Conservation (phyloP, 2,113 vertebrate genomes). For the Pterocles orientalis region DNA sequence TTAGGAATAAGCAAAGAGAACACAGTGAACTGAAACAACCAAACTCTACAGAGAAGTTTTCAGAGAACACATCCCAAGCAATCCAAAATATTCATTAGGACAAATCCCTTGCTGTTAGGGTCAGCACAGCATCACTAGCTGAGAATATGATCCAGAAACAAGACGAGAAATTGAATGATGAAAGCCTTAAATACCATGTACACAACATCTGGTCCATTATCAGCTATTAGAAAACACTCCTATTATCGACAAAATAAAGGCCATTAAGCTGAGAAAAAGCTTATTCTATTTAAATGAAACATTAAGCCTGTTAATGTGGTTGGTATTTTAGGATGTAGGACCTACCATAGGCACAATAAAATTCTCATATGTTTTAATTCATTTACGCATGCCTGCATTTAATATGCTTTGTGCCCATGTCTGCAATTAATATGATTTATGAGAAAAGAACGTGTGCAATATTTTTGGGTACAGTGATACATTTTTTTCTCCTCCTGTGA, state of each 20-base stretch:
- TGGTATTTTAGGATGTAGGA: conserved; percentile 48
- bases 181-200: not conserved
- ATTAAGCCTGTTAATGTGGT: not conserved
- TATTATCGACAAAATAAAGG: conserved; percentile 38
- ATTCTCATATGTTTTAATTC: conserved; percentile 84
- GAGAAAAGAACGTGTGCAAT: conserved; percentile 75
- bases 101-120: not conserved
- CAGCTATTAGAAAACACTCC: not conserved
- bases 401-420: conserved; percentile 76
- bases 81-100: not conserved
- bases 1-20: not conserved
- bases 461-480: conserved; percentile 51
- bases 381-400: conserved; percentile 82
- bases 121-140: not conserved
- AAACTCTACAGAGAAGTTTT: not conserved
- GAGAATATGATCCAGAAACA: not conserved
- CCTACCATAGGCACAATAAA: conserved; percentile 70
- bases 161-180: not conserved
- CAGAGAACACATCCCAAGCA: not conserved
- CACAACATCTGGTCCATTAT: not conserved
- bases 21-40: not conserved
- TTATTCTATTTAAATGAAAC: conserved; percentile 48
- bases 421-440: conserved; percentile 83
- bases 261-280: conserved; percentile 1
- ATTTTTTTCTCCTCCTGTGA: conserved; percentile 52